Conservation (phyloP, 2,113 vertebrate genomes). For the Corvus moneduloides region DNA sequence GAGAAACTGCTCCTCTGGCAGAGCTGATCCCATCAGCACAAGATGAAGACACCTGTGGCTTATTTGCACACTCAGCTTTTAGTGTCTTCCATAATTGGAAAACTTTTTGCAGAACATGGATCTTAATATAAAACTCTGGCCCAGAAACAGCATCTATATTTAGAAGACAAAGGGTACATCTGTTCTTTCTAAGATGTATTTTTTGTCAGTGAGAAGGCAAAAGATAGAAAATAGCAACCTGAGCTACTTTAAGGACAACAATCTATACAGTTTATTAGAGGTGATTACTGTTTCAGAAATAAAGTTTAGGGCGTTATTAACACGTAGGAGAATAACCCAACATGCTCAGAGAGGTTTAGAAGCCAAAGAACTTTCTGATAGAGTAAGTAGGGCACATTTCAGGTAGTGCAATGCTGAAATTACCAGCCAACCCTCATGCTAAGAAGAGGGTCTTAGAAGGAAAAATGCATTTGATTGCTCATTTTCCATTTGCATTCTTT, state of each 20-base stretch:
- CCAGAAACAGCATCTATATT: conserved; percentile 54
- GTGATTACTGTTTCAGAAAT: background rate
- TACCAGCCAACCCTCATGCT: background rate
- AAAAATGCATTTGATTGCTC: background rate
- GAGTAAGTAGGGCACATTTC: background rate
- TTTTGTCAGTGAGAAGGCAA: background rate
- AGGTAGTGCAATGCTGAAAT: background rate
- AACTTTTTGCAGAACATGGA: background rate
- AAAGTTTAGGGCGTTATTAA: background rate
- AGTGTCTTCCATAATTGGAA: conserved; percentile 10
- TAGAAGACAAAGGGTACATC: conserved; percentile 26
- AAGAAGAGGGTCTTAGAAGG: background rate
- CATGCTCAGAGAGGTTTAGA: background rate
- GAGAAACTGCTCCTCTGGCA: background rate
- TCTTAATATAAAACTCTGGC: conserved; percentile 31
- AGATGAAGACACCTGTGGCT: conserved; percentile 7
- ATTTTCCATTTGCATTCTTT: background rate
- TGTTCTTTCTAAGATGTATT: background rate
- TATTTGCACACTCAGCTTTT: background rate
- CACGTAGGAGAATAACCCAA: background rate
- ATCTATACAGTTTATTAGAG: background rate
- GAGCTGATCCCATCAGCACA: background rate
- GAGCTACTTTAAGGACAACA: background rate
- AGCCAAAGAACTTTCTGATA: background rate
- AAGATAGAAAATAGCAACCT: background rate